Evolutionary conservation across 2,888 invertebrate genomes (phyloP).

Genomic region (Drosophila tanythrix): DNA sequence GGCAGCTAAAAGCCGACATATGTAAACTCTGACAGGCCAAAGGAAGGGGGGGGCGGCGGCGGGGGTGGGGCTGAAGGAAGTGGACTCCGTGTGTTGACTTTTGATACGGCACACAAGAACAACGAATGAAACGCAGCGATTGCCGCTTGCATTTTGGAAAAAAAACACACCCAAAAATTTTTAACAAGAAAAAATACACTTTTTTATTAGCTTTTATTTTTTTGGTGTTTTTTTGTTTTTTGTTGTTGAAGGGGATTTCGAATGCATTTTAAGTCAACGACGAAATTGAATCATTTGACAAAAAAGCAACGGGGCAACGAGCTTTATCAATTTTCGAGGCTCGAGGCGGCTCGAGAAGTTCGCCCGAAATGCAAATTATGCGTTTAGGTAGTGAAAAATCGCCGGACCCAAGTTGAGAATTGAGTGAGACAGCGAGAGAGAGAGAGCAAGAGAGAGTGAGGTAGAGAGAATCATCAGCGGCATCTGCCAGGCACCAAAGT

Average conservation of each 20-base stretch:
- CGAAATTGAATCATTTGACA: slow-evolving; percentile 81
- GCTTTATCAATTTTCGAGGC: slow-evolving; percentile 59
- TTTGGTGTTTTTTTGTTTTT: neutral
- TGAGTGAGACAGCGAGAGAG: neutral
- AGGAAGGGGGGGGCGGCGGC: slow-evolving; percentile 2
- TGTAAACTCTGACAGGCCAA: slow-evolving; percentile 67
- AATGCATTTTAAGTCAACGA: slow-evolving; percentile 71
- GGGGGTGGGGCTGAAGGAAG: neutral
- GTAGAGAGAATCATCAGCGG: slow-evolving; percentile 2
- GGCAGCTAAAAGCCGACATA: slow-evolving; percentile 62
- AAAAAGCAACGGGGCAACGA: slow-evolving; percentile 54
- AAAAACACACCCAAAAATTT: slow-evolving; percentile 51
- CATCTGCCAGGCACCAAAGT: slow-evolving; percentile 15
- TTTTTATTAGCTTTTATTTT: slow-evolving; percentile 7
- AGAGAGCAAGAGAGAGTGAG: neutral
- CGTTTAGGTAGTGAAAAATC: slow-evolving; percentile 64
- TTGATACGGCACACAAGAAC: slow-evolving; percentile 25
- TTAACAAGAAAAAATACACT: slow-evolving; percentile 47
- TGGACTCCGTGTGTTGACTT: slow-evolving; percentile 27
- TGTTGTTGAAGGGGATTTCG: slow-evolving; percentile 10
- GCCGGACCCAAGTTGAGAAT: slow-evolving; percentile 29
- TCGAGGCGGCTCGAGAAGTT: slow-evolving; percentile 34
- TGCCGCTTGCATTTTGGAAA: slow-evolving; percentile 39
- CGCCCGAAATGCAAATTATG: slow-evolving; percentile 71
- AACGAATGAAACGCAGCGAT: slow-evolving; percentile 12